Evolutionary conservation across 1,140 invertebrate species (phyloP).

Genomic region (Lepidurus couesii): DNA sequence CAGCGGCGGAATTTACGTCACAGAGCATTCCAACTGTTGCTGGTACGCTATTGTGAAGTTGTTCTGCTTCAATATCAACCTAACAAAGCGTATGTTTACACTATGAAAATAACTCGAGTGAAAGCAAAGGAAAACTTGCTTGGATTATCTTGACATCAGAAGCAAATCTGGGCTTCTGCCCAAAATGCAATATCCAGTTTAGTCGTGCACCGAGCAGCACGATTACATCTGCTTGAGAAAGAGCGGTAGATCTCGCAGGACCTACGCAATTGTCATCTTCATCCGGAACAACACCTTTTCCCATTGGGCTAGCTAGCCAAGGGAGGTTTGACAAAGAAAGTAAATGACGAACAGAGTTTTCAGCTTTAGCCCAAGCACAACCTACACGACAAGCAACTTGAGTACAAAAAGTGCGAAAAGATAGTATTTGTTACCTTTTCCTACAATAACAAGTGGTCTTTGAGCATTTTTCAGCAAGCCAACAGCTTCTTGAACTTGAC

Average conservation of each 20-base stretch:
- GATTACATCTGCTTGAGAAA: slow-evolving; percentile 82
- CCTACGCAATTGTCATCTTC: slow-evolving; percentile 67
- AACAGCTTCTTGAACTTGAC: slow-evolving; percentile 60
- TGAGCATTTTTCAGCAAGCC: slow-evolving; percentile 63
- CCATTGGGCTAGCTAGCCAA: slow-evolving; percentile 88
- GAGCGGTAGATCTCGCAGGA: slow-evolving; percentile 74
- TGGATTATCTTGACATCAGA: slow-evolving; percentile 83
- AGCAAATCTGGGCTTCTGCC: slow-evolving; percentile 74
- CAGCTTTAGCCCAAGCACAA: slow-evolving; percentile 73
- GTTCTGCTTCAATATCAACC: slow-evolving; percentile 84
- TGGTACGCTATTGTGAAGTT: slow-evolving; percentile 81
- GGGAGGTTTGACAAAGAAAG: slow-evolving; percentile 68
- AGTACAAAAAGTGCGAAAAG: slow-evolving; percentile 28
- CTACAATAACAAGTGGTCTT: slow-evolving; percentile 81
- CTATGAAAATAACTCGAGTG: slow-evolving; percentile 17
- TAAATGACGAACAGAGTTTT: slow-evolving; percentile 61
- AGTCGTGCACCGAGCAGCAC: slow-evolving; percentile 82
- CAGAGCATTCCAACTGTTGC: slow-evolving; percentile 68
- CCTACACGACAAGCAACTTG: slow-evolving; percentile 46
- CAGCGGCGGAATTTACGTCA: slow-evolving; percentile 64
- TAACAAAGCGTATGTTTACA: slow-evolving; percentile 42
- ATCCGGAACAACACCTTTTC: slow-evolving; percentile 88
- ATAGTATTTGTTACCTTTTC: slow-evolving; percentile 61
- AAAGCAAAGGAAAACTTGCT: slow-evolving; percentile 46
- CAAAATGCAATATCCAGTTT: slow-evolving; percentile 98